Percentiles rank a stretch among this genome's conserved stretches.
Conservation (phyloP, 2,797 vertebrate species). For the Silurus aristotelis region DNA sequence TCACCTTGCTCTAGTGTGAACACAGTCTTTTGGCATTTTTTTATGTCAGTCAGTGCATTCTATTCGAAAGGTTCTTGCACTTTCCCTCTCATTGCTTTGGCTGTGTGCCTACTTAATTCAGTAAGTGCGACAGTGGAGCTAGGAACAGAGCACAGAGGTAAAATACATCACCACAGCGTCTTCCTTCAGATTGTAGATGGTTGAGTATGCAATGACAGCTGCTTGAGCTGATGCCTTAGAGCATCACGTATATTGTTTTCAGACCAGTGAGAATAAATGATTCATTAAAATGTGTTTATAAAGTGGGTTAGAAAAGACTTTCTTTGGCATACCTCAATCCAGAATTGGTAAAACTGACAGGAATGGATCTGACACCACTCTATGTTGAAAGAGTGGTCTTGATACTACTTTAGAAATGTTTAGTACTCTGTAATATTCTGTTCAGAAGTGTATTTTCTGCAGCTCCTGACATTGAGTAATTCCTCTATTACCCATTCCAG, state of each 20-base stretch:
- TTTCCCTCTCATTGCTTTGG: constrained; percentile 52
- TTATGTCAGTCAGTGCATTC: constrained; percentile 48
- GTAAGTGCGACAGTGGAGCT: constrained; percentile 58
- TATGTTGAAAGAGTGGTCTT: background rate
- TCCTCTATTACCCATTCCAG: constrained; percentile 45
- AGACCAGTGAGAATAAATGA: constrained; percentile 13
- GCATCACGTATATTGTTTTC: constrained; percentile 14
- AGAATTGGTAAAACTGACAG: background rate
- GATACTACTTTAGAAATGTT: background rate
- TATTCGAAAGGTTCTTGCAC: constrained; percentile 48
- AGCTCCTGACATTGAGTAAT: constrained; percentile 54
- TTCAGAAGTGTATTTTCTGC: constrained; percentile 17
- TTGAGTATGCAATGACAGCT: constrained; percentile 34
- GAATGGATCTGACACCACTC: background rate
- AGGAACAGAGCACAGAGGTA: constrained; percentile 39
- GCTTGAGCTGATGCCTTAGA: constrained; percentile 11
- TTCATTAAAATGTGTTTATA: constrained; percentile 19
- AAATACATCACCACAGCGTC: constrained; percentile 45
- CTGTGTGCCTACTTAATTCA: constrained; percentile 64
- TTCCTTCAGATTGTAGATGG: constrained; percentile 32
- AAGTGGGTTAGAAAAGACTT: background rate
- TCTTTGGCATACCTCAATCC: background rate
- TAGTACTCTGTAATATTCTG: background rate
- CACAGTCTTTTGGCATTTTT: constrained; percentile 37
- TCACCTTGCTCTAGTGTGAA: constrained; percentile 51